phyloP scores from a whole-genome alignment of 2,113 vertebrate species.

The Reinhardtius hippoglossoides region DNA sequence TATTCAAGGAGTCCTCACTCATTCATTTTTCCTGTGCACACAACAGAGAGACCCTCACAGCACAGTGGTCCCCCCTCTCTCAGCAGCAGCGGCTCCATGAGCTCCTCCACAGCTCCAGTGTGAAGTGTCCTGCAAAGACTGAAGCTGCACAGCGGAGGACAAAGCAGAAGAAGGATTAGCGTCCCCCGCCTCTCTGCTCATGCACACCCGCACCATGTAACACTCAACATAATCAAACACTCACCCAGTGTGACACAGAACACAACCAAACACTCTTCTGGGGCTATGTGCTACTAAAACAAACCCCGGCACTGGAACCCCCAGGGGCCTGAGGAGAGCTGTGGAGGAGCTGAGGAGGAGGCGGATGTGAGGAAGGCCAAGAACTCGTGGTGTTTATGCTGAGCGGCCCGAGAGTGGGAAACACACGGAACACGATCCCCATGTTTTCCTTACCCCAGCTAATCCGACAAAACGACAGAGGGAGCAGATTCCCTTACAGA shows the following conservation, averaged over 20 bases:
- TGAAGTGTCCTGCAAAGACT: slow-evolving; percentile 73
- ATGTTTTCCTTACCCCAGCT: slow-evolving; percentile 79
- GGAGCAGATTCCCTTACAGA: slow-evolving; percentile 81
- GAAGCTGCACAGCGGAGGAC: slow-evolving; percentile 61
- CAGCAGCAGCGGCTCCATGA: slow-evolving; percentile 30
- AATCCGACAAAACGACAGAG: slow-evolving; percentile 80
- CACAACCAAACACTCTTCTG: slow-evolving; percentile 79
- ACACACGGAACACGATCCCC: slow-evolving; percentile 75
- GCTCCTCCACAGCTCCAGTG: slow-evolving; percentile 56
- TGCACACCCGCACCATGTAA: slow-evolving; percentile 58
- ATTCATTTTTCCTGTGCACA: slow-evolving; percentile 29
- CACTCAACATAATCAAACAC: slow-evolving; percentile 75
- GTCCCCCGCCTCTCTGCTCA: slow-evolving; percentile 57
- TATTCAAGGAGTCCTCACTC: slow-evolving; percentile 17
- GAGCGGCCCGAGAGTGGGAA: slow-evolving; percentile 73
- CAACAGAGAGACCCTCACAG: slow-evolving; percentile 40
- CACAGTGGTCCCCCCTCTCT: slow-evolving; percentile 12
- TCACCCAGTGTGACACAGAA: slow-evolving; percentile 74
- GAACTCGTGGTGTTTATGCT: slow-evolving; percentile 75
- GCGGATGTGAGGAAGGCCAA: slow-evolving; percentile 69
- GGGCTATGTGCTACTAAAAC: slow-evolving; percentile 78
- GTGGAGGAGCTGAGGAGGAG: slow-evolving; percentile 61
- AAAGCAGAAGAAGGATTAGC: slow-evolving; percentile 75
- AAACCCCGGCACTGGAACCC: slow-evolving; percentile 63
- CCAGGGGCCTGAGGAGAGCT: slow-evolving; percentile 45